Percentiles rank a stretch among this genome's conserved stretches.
Conservation (phyloP, 2,888 invertebrate genomes). For the Agrilus cyanescens region DNA sequence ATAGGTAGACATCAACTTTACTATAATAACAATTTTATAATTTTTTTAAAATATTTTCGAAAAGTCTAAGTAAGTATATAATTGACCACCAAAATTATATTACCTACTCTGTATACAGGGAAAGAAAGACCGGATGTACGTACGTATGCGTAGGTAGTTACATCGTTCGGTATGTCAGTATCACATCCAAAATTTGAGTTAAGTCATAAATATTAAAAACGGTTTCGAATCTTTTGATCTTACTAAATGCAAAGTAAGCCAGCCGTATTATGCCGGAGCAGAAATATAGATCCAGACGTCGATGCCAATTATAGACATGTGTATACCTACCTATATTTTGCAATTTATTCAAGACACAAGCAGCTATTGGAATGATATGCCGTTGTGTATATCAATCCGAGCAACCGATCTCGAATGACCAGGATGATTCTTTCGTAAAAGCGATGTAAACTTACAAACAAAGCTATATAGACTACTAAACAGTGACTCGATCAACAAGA, state of each 20-base stretch:
- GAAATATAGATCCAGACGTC: slow-evolving; percentile 16
- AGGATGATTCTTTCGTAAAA: neutral
- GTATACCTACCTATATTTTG: slow-evolving; percentile 16
- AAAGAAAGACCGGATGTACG: too few relatives aligned
- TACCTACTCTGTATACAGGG: too few relatives aligned
- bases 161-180: too few relatives aligned
- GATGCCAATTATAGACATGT: slow-evolving; percentile 22
- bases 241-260: slow-evolving; percentile 21
- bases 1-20: too few relatives aligned
- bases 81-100: too few relatives aligned
- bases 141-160: too few relatives aligned
- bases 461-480: too few relatives aligned
- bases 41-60: too few relatives aligned
- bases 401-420: slow-evolving; percentile 11
- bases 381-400: slow-evolving; percentile 15
- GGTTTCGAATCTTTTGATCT: slow-evolving; percentile 22
- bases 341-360: slow-evolving; percentile 18
- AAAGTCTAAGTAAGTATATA: too few relatives aligned
- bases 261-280: slow-evolving; percentile 17
- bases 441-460: too few relatives aligned
- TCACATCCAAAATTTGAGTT: slow-evolving; percentile 17
- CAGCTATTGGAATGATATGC: slow-evolving; percentile 15
- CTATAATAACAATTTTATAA: too few relatives aligned
- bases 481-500: too few relatives aligned
- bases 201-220: slow-evolving; percentile 22